A percentile compares a stretch with the other conserved stretches of the same genome.
Conservation (phyloP, 2,888 invertebrate genomes). For the Timema cristinae region DNA sequence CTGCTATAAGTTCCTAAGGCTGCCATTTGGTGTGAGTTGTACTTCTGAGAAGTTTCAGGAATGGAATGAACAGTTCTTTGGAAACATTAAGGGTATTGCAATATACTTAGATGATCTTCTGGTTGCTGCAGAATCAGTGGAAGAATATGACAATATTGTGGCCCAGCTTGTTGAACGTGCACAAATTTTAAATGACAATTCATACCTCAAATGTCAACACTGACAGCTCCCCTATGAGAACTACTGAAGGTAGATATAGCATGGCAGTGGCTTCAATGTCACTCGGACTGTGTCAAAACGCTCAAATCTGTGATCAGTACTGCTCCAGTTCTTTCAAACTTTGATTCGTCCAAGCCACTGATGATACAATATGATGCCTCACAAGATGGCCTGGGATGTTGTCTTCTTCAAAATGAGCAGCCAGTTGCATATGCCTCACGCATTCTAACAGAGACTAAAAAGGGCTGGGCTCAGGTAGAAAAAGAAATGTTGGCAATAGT, state of each 20-base stretch:
- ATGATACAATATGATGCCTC: conserved; percentile 32
- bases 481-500: conserved; percentile 17
- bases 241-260: conserved; percentile 1
- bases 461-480: conserved; percentile 31
- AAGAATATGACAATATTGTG: neutral
- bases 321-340: conserved; percentile 28
- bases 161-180: neutral
- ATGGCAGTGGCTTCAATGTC: neutral
- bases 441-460: conserved; percentile 35
- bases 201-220: conserved; percentile 19
- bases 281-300: neutral
- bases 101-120: neutral
- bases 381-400: conserved; percentile 2
- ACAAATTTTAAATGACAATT: conserved; percentile 16
- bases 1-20: neutral
- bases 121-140: neutral
- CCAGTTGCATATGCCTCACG: conserved; percentile 41
- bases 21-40: neutral
- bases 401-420: conserved; percentile 36
- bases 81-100: neutral
- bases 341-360: conserved; percentile 22
- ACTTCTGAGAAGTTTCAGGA: neutral
- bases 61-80: neutral
- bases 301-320: conserved; percentile 18
- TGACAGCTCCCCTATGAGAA: conserved; percentile 22